Percentiles rank a stretch among this genome's conserved stretches.
These are phyloP conservation scores for Saturnia japonica DNA, from an alignment of 2,888 invertebrate species.

Conservation along the genomic window DNA sequence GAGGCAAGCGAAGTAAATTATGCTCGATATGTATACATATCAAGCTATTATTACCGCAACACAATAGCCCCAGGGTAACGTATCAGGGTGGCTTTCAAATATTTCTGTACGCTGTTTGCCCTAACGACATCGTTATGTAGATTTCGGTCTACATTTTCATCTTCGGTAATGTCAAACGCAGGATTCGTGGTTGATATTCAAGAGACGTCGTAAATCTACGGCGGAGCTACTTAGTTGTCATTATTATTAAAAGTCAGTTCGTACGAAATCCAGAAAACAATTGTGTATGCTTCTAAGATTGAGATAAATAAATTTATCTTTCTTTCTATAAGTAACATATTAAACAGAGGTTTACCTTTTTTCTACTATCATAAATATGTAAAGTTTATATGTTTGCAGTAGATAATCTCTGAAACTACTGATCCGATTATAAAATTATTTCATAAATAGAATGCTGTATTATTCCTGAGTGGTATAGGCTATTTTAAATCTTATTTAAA, in stretches of 20 bases:
- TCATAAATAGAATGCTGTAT: no score
- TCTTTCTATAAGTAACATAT: no score
- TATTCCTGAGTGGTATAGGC: no score
- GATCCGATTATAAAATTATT: no score
- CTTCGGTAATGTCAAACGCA: conserved; percentile 39
- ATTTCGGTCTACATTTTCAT: conserved; percentile 44
- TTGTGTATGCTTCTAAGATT: neutral
- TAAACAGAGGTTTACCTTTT: no score
- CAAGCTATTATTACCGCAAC: conserved; percentile 22
- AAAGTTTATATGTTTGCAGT: no score
- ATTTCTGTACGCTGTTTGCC: conserved; percentile 27
- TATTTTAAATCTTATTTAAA: no score
- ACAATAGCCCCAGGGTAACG: conserved; percentile 23
- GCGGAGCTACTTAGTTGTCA: conserved; percentile 1
- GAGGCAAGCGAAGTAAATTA: conserved; percentile 26
- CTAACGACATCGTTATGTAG: conserved; percentile 55
- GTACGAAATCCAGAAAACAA: neutral
- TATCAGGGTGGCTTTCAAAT: conserved; percentile 1
- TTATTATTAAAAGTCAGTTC: neutral
- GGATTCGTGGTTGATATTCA: conserved; percentile 30
- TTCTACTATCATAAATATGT: no score
- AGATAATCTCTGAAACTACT: no score
- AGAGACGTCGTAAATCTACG: conserved; percentile 13
- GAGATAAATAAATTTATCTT: no score
- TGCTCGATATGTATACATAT: conserved; percentile 20